These are phyloP conservation scores for Lamprologus ornatipinnis DNA, from an alignment of 2,113 vertebrate species.

Conservation along the genomic window DNA sequence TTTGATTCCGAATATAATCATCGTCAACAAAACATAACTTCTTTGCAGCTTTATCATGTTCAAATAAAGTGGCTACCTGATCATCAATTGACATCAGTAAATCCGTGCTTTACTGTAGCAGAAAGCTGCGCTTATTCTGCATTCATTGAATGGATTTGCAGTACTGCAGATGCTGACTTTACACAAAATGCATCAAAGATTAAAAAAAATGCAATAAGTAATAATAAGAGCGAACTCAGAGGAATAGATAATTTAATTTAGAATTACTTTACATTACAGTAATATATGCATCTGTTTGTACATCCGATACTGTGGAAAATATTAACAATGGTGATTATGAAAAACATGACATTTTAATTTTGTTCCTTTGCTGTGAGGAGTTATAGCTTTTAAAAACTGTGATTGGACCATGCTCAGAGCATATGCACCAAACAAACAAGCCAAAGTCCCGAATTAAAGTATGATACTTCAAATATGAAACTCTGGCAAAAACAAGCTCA, in stretches of 20 bases:
- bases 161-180: not conserved
- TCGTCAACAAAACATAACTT: not conserved
- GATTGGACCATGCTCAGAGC: not conserved
- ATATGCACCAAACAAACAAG: not conserved
- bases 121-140: not conserved
- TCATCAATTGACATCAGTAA: not conserved
- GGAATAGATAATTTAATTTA: not conserved
- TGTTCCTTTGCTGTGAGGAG: not conserved
- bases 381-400: not conserved
- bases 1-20: rapidly evolving
- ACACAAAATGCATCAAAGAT: not conserved
- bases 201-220: not conserved
- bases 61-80: not conserved
- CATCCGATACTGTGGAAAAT: not conserved
- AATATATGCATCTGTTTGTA: not conserved
- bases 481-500: not conserved
- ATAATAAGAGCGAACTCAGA: not conserved
- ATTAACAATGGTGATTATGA: not conserved
- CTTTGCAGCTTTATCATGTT: not conserved
- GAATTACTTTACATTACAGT: not conserved
- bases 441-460: not conserved
- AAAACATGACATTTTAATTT: not conserved
- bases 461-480: not conserved
- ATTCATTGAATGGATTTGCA: not conserved
- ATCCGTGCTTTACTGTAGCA: rapidly evolving